Percentiles rank a stretch among this genome's conserved stretches.
Conservation (phyloP, 2,797 vertebrate genomes). For the Poecile montanus region DNA sequence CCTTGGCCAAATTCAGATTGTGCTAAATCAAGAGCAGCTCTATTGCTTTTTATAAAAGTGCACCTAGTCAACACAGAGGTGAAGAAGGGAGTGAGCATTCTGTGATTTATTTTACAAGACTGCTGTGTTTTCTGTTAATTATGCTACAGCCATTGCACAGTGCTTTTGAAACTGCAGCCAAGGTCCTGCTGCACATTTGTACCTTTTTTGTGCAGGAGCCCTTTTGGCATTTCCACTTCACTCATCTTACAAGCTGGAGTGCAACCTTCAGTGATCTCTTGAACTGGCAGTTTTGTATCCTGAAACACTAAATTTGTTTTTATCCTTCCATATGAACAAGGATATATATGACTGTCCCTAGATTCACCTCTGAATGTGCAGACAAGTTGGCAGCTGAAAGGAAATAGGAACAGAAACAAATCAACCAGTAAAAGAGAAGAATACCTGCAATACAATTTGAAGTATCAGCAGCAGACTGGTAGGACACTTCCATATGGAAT, state of each 20-base stretch:
- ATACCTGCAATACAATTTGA: neutral
- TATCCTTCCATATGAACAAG: neutral
- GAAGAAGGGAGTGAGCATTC: neutral
- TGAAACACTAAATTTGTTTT: conserved; percentile 24
- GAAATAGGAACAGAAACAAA: neutral
- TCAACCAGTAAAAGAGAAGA: neutral
- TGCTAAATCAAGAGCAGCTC: neutral
- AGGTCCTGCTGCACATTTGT: conserved; percentile 1
- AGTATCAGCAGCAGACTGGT: neutral
- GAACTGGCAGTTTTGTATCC: conserved; percentile 6
- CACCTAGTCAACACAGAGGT: neutral
- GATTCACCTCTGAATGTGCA: conserved; percentile 7
- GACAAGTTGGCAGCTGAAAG: conserved; percentile 5
- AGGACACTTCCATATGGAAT: neutral
- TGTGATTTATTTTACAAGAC: conserved; percentile 28
- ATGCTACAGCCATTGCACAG: neutral
- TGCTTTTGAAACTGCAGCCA: neutral
- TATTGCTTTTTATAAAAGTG: neutral
- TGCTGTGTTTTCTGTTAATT: conserved; percentile 14
- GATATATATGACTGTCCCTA: neutral
- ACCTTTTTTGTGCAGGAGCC: neutral
- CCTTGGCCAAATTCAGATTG: neutral
- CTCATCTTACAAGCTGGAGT: neutral
- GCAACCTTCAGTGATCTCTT: neutral
- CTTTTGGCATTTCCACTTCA: conserved; percentile 42